Conservation (phyloP, 2,113 vertebrate genomes). For the Lanius ludovicianus region DNA sequence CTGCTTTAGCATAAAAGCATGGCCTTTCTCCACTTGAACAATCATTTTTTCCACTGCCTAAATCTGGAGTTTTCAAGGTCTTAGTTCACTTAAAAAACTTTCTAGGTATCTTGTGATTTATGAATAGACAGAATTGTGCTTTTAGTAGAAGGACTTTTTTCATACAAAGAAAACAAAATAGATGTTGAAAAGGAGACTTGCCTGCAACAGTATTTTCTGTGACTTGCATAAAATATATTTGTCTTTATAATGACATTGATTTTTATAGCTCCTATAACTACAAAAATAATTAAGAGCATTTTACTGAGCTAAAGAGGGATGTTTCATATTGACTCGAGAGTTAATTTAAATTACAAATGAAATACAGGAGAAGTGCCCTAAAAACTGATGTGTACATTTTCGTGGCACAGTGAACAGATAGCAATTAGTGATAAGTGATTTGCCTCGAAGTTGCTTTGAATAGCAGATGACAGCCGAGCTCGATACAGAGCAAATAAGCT, state of each 20-base stretch:
- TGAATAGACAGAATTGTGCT: not conserved
- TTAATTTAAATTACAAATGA: constrained; percentile 52
- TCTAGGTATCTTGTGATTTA: not conserved
- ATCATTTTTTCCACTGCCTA: not conserved
- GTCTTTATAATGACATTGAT: constrained; percentile 1
- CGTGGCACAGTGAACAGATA: not conserved
- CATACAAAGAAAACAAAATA: not conserved
- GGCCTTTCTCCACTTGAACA: not conserved
- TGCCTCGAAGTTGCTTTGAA: constrained; percentile 19
- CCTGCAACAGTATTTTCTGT: not conserved
- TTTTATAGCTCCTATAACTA: not conserved
- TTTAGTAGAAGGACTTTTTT: not conserved
- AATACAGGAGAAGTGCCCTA: not conserved
- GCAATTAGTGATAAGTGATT: constrained; percentile 38
- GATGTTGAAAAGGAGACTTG: not conserved
- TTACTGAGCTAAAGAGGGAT: not conserved
- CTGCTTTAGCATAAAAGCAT: not conserved
- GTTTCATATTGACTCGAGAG: constrained; percentile 19
- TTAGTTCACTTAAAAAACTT: not conserved
- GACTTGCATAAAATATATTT: not conserved
- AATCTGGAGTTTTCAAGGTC: not conserved
- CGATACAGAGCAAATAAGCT: not conserved
- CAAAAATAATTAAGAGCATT: constrained; percentile 24
- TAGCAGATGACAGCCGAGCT: not conserved
- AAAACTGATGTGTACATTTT: not conserved